Base-by-base conservation (phyloP, 1,140 invertebrate genomes). In the Bombus sibiricus region DNA sequence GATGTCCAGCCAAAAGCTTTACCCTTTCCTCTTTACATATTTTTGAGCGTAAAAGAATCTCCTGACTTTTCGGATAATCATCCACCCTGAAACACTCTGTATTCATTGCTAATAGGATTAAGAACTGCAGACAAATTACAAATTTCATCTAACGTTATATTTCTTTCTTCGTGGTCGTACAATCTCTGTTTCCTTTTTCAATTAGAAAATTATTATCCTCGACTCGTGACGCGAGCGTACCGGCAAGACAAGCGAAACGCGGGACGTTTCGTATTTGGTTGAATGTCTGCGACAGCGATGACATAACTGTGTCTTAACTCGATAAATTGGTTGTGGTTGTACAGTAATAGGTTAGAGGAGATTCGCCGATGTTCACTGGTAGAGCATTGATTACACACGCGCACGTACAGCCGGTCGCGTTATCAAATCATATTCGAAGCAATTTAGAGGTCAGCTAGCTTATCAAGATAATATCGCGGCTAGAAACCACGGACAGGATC, bases 241-340 rank as follows among this genome's bases (percentile, higher is more conserved):
- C 47, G 37, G 6, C 2, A 22, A 53, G 83, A 39, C 74, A 75
- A 86, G 88, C 59, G 81, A 82, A 87, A 81, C 73, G 76, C 88
- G 53, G 37, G 8, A 37, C 32, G 34, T 25, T 25, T 62, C 39
- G 68, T 74, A 39, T 37, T 68, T 34, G 57, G 81, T 37, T 85
- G 62, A 73, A 86, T 57, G 83, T 83, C 81, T 86, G 57, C 64
- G 64, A 78, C 77, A 69, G 66, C 39, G 81, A 87, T 84, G 89
- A 78, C 81, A 90, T 89, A 90, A 90, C 88, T 82, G 74, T 78
- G 64, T 89, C 88, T 89, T 89, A 89, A 89, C 88, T 89, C 88
- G 88, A 83, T 89, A 89, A 89, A 86, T 89, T 89, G 72, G 80
- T 86, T 79, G 81, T 57, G 88, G 88, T 84, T 37, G 15, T 89